Evolutionary conservation across 2,888 invertebrate species (phyloP).

Genomic region (Sepiola atlantica): DNA sequence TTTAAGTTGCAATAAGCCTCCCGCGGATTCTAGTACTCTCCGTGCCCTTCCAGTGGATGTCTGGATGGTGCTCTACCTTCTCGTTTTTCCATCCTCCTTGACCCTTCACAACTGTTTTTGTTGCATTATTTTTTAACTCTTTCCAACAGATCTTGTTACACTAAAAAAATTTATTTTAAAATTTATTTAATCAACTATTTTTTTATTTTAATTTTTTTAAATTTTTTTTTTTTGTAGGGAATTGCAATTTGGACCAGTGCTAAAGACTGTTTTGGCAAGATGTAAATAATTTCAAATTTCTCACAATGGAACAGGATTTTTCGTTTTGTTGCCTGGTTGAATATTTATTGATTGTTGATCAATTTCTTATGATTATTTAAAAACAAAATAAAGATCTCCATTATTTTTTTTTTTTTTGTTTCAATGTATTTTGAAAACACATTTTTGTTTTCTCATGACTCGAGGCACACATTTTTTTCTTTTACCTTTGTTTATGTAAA

Average conservation of each 20-base stretch:
- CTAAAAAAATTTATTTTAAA: too few relatives aligned
- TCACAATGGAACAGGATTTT: background rate
- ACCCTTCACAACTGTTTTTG: too few relatives aligned
- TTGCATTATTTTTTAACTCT: too few relatives aligned
- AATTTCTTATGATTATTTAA: background rate
- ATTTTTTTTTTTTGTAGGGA: conserved; percentile 61
- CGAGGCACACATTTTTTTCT: background rate
- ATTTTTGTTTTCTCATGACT: background rate
- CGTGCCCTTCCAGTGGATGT: too few relatives aligned
- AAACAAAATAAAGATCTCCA: background rate
- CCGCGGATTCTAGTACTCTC: too few relatives aligned
- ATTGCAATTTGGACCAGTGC: conserved; percentile 71
- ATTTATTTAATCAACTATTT: background rate
- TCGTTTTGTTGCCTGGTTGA: background rate
- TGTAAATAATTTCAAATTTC: conserved; percentile 54
- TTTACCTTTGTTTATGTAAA: background rate
- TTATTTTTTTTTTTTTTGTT: background rate
- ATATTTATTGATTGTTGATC: background rate
- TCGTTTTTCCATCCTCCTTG: too few relatives aligned
- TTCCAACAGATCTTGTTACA: too few relatives aligned
- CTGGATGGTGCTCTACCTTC: too few relatives aligned
- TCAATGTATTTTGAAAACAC: background rate
- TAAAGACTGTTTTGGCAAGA: conserved; percentile 69
- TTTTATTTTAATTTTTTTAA: too few relatives aligned
- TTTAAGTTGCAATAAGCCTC: too few relatives aligned